Evolutionary conservation across 2,888 invertebrate species (phyloP), one percentile per base, ranked within the genome.

Genomic region (Vandiemenella viatica): DNA sequence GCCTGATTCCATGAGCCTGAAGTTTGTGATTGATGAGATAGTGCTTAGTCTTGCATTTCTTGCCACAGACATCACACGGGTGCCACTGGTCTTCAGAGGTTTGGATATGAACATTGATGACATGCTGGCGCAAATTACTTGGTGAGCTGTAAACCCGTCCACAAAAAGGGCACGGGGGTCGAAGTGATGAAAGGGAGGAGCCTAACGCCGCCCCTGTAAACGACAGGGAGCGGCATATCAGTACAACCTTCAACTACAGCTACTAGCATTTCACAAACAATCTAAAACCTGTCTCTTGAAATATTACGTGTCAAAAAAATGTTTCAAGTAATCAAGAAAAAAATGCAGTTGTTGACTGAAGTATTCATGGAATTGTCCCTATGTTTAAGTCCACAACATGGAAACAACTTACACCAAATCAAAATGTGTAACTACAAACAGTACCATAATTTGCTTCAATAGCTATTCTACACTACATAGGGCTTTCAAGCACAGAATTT

Each of bases 101-200:
- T 50, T 56, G 72, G 54, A 77, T 73, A 68, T 79, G 79, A 59
- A 79, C 77, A 69, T 79, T 79, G 59, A 75, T 74, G 61, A 78
- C 73, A 69, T 79, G 79, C 64, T 79, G 79, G 67, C 78, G 78
- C 58, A 79, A 72, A 67, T 79, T 79, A 65, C 77, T 54, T 23
- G 76, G 75, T 64, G 79, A 79, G 62, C 79, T 79, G 73, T 80
- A 80, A 68, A 76, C 75, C 65, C 78, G 74, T 64, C 77, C 78
- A 72, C 79, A 80, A 69, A 78, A 76, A 58, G 77, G 77, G 66
- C 80, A 80, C 66, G 78, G 72, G 63, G 79, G 78, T 66, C 76
- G 72, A 67, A 61, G 57, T 47, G 49, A 45, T 41, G 53, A 48
- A 51, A 49, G 53, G 53, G 50, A 51, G 51, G 53, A 51, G 43